Percentiles rank a stretch among this genome's conserved stretches.
phyloP scores from a whole-genome alignment of 2,113 vertebrate species.

The Macrotus californicus region DNA sequence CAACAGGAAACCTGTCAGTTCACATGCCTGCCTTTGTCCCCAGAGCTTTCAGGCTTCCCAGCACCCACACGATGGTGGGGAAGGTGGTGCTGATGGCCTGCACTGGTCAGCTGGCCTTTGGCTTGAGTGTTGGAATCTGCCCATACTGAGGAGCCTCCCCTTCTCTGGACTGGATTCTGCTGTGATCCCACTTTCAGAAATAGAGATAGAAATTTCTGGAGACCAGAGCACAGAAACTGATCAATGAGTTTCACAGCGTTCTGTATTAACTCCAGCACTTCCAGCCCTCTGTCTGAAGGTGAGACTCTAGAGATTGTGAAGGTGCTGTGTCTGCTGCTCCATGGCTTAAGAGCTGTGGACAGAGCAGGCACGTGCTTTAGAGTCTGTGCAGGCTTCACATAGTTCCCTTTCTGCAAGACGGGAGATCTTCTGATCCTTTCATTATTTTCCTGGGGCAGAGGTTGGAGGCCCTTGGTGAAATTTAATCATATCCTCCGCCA shows the following conservation, averaged over 20 bases:
- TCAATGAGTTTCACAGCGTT: neutral
- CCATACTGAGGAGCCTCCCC: fast-evolving
- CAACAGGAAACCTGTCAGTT: neutral
- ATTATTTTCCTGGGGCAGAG: slow-evolving; percentile 45
- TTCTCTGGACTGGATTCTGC: neutral
- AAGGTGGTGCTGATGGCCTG: neutral
- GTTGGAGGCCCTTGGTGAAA: slow-evolving; percentile 42
- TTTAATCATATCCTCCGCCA: slow-evolving; percentile 62
- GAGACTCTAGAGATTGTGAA: fast-evolving
- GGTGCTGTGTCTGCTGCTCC: neutral
- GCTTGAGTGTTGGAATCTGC: neutral
- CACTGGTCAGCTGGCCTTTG: neutral
- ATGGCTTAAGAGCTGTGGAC: neutral
- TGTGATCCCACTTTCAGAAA: neutral
- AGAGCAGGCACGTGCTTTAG: neutral
- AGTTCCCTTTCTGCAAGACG: neutral
- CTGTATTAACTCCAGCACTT: neutral
- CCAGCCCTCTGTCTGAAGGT: neutral
- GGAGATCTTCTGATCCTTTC: slow-evolving; percentile 28
- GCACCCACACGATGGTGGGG: fast-evolving
- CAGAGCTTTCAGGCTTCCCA: neutral
- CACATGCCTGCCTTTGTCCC: too few species aligned
- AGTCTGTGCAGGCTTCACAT: neutral
- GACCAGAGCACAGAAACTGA: neutral
- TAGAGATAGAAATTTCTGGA: neutral